These are phyloP conservation scores for Thyatira batis DNA, from an alignment of 2,888 invertebrate species.

Conservation along the genomic window DNA sequence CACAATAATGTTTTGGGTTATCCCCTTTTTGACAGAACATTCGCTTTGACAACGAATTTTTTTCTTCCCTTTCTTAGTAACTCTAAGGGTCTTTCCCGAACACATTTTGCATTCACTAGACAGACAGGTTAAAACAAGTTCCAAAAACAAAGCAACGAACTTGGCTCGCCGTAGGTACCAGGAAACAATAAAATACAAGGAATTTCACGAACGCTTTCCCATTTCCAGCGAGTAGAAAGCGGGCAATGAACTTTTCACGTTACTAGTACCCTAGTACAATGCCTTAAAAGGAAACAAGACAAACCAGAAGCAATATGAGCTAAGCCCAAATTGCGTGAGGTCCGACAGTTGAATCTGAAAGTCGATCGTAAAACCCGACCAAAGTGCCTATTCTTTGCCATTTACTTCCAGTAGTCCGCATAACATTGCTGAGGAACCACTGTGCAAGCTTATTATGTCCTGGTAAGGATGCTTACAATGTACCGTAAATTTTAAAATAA, in stretches of 20 bases:
- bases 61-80: not conserved
- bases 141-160: too few relatives aligned
- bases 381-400: conserved; percentile 14
- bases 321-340: conserved; percentile 15
- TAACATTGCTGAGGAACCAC: not conserved
- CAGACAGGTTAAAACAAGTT: not conserved
- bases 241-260: not conserved
- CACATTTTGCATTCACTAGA: not conserved
- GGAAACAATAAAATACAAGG: not conserved
- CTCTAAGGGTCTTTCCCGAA: not conserved
- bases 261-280: not conserved
- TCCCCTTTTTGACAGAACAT: not conserved
- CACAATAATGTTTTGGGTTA: not conserved
- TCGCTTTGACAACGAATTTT: not conserved
- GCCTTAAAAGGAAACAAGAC: not conserved
- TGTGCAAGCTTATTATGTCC: not conserved
- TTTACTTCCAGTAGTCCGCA: conserved; percentile 1
- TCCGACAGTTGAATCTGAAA: conserved; percentile 7
- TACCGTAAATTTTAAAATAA: not conserved
- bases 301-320: not conserved
- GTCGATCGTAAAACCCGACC: conserved; percentile 16
- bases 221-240: not conserved
- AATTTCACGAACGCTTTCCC: not conserved
- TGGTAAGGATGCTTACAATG: not conserved
- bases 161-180: too few relatives aligned